Evolutionary conservation across 1,140 invertebrate genomes (phyloP).

Genomic region (Copidosoma floridanum): DNA sequence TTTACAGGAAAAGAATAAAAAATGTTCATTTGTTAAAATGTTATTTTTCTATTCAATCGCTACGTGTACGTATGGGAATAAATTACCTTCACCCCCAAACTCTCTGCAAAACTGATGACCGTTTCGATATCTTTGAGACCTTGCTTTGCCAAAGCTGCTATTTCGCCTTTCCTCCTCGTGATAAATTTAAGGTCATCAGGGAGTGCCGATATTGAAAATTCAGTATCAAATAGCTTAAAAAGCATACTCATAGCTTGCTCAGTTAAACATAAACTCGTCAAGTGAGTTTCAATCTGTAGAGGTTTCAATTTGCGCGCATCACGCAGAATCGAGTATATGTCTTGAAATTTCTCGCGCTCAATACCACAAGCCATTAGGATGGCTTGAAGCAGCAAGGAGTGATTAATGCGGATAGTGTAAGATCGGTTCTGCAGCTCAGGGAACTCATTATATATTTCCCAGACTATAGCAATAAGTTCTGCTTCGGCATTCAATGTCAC

Average conservation of each 20-base stretch:
- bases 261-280: constrained; percentile 68
- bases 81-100: constrained; percentile 72
- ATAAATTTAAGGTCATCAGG: constrained; percentile 63
- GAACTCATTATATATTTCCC: constrained; percentile 75
- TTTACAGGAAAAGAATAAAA: too few relatives aligned
- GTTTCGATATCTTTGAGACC: constrained; percentile 73
- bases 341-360: constrained; percentile 67
- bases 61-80: too few relatives aligned
- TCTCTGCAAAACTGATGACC: constrained; percentile 66
- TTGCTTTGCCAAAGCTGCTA: constrained; percentile 64
- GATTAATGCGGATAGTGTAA: constrained; percentile 79
- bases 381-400: constrained; percentile 74
- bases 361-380: constrained; percentile 81
- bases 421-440: constrained; percentile 66
- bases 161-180: constrained; percentile 65
- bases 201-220: constrained; percentile 67
- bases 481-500: constrained; percentile 78
- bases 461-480: constrained; percentile 76
- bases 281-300: constrained; percentile 69
- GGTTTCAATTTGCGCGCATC: constrained; percentile 66
- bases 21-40: too few relatives aligned
- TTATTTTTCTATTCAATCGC: too few relatives aligned
- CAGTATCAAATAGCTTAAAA: constrained; percentile 70
- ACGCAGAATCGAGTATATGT: constrained; percentile 65
- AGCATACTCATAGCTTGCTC: constrained; percentile 70